Evolutionary conservation across 1,140 invertebrate genomes (phyloP).

Genomic region (Acromyrmex charruanus): DNA sequence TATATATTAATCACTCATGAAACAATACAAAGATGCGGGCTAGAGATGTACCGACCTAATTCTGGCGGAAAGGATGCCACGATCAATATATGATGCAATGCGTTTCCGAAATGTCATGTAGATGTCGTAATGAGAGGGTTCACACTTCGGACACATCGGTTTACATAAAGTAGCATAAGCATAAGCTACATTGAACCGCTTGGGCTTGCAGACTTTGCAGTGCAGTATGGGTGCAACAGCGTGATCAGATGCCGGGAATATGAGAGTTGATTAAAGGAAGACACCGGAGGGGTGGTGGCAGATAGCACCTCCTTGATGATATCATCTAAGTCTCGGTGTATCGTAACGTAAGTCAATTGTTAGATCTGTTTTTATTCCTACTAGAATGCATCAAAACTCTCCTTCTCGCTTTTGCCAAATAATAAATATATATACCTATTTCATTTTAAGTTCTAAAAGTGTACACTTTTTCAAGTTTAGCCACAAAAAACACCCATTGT

Average conservation of each 20-base stretch:
- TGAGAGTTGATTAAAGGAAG: neutral
- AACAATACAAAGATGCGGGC: too few relatives aligned
- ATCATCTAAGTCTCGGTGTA: neutral
- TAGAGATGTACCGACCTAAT: slow-evolving; percentile 11
- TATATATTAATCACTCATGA: too few relatives aligned
- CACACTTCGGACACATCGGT: neutral
- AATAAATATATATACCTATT: too few relatives aligned
- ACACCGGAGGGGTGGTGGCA: neutral
- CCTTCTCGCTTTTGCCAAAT: too few relatives aligned
- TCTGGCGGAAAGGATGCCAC: neutral
- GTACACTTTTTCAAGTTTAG: too few relatives aligned
- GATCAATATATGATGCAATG: slow-evolving; percentile 18
- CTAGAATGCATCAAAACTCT: too few relatives aligned
- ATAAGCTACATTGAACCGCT: too few relatives aligned
- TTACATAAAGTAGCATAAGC: too few relatives aligned
- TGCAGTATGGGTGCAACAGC: neutral
- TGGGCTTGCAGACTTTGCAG: too few relatives aligned
- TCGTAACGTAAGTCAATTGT: slow-evolving; percentile 47
- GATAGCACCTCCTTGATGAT: neutral
- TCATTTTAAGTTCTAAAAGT: too few relatives aligned
- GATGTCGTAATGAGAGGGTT: slow-evolving; percentile 55
- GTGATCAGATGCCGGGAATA: neutral
- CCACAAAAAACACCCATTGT: neutral
- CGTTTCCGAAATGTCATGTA: slow-evolving; percentile 4
- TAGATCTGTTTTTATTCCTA: neutral